A percentile compares a stretch with the other conserved stretches of the same genome.
These are phyloP conservation scores for rabbit (Oryctolagus cuniculus) DNA, from an alignment of 2,113 vertebrate species.

Conservation along the genomic window mOryCun1.1 NC_091449.1:40794001-40794500, in stretches of 20 bases:
- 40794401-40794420: background rate
- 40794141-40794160: background rate
- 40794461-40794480: slow-evolving; percentile 22
- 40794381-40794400: slow-evolving; percentile 2
- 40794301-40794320: slow-evolving; percentile 24
- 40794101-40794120: background rate
- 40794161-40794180: too few species aligned
- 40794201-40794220: too few species aligned
- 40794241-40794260: background rate
- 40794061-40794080: slow-evolving; percentile 45
- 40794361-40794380: slow-evolving; percentile 36
- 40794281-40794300: slow-evolving; percentile 22
- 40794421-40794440: background rate
- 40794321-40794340: background rate
- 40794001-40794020: slow-evolving; percentile 57
- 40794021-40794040: slow-evolving; percentile 24
- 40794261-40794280: slow-evolving; percentile 49
- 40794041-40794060: slow-evolving; percentile 63
- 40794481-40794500: slow-evolving; percentile 15
- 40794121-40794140: background rate
- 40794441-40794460: background rate
- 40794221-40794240: too few species aligned
- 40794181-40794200: too few species aligned
- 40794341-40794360: slow-evolving; percentile 11
- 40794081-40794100: background rate